Evolutionary conservation across 2,888 invertebrate genomes (phyloP).

Genomic region (Leptinotarsa juncta): DNA sequence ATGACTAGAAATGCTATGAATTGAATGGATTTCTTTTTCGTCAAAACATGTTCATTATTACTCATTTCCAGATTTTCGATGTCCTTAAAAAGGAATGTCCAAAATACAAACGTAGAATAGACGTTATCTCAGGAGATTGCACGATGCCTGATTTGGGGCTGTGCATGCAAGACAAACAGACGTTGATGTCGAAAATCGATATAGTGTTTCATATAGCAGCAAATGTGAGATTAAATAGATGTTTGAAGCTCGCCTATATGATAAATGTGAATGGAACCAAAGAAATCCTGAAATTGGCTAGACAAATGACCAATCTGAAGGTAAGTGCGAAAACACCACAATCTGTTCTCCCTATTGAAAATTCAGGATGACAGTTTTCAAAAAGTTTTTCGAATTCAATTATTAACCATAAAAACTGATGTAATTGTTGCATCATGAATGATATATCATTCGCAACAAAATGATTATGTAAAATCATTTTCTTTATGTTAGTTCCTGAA

Average conservation of each 20-base stretch:
- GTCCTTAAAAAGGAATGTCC: slow-evolving; percentile 68
- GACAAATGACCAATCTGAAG: slow-evolving; percentile 78
- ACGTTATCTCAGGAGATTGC: slow-evolving; percentile 77
- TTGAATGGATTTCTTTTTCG: no score
- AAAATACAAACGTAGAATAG: slow-evolving; percentile 75
- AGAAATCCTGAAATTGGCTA: slow-evolving; percentile 79
- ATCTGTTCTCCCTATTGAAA: no score
- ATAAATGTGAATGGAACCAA: slow-evolving; percentile 85
- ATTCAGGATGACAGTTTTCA: no score
- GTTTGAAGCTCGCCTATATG: slow-evolving; percentile 78
- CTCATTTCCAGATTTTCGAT: slow-evolving; percentile 67
- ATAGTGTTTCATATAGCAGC: slow-evolving; percentile 90
- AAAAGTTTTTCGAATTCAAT: no score
- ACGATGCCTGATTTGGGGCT: slow-evolving; percentile 75
- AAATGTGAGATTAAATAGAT: slow-evolving; percentile 90
- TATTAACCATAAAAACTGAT: no score
- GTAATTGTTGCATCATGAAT: no score
- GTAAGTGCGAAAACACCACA: slow-evolving; percentile 61
- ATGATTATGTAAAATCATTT: no score
- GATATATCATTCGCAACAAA: no score
- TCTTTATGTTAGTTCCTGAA: no score
- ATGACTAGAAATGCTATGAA: no score
- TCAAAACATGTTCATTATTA: no score
- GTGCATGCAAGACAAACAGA: slow-evolving; percentile 71
- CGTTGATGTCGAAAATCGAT: slow-evolving; percentile 74